These are phyloP conservation scores for Leptobrachium leishanense DNA, from an alignment of 2,113 vertebrate genomes.

Conservation along the genomic window DNA sequence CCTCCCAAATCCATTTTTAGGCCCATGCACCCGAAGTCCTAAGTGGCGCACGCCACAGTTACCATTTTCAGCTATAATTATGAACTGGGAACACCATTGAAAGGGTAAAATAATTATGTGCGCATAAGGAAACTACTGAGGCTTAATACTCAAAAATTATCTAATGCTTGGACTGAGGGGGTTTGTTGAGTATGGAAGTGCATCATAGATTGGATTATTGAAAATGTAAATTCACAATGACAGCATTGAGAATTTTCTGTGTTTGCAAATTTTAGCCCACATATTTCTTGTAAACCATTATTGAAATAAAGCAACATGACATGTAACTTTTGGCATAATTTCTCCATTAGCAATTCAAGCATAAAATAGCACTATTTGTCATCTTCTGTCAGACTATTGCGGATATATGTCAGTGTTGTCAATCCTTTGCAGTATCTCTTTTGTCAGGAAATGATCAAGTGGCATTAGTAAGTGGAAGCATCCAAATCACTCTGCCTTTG, in stretches of 20 bases:
- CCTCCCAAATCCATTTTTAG: no score
- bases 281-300: slow-evolving; percentile 40
- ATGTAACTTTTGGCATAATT: slow-evolving; percentile 47
- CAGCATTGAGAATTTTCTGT: slow-evolving; percentile 24
- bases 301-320: slow-evolving; percentile 40
- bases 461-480: slow-evolving; percentile 43
- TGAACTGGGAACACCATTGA: no score
- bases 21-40: no score
- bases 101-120: no score
- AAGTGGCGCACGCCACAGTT: no score
- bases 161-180: neutral
- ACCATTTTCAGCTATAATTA: no score
- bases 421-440: slow-evolving; percentile 28
- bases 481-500: slow-evolving; percentile 6
- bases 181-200: neutral
- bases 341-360: slow-evolving; percentile 38
- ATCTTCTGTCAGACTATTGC: slow-evolving; percentile 31
- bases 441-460: slow-evolving; percentile 41
- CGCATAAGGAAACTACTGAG: no score
- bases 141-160: no score
- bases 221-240: slow-evolving; percentile 31
- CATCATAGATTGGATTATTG: neutral
- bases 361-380: slow-evolving; percentile 47
- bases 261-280: slow-evolving; percentile 25
- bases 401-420: slow-evolving; percentile 42